A percentile compares a stretch with the other conserved stretches of the same genome.
Conservation (phyloP, 2,797 vertebrate species). For the Streptopelia turtur region DNA sequence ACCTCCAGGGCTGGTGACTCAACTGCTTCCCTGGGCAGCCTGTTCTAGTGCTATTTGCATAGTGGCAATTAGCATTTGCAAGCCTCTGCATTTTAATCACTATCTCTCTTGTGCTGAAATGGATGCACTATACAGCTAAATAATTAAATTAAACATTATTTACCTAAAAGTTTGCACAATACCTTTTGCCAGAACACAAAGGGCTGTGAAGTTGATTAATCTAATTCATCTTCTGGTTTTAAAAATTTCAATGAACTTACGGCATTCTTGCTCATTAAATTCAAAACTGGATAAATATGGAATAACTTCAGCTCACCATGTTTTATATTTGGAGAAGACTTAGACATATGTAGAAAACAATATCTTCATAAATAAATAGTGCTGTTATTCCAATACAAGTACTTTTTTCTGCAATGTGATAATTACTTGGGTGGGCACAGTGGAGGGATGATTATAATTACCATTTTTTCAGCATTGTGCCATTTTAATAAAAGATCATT, state of each 20-base stretch:
- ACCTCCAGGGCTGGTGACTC: too few species aligned
- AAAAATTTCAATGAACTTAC: constrained; percentile 10
- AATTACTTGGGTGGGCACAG: neutral
- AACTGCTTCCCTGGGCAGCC: too few species aligned
- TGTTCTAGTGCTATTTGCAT: neutral
- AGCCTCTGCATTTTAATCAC: neutral
- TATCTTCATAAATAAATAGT: constrained; percentile 43
- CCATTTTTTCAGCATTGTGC: neutral
- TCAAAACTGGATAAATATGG: constrained; percentile 34
- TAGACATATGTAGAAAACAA: constrained; percentile 28
- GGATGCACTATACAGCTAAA: neutral
- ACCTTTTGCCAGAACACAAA: neutral
- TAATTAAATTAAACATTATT: constrained; percentile 36
- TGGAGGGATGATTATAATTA: neutral
- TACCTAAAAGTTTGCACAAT: neutral
- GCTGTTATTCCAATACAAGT: neutral
- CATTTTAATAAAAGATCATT: neutral
- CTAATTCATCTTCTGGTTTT: constrained; percentile 20
- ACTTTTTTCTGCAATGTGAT: neutral
- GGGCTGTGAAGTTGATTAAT: neutral
- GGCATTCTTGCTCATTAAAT: constrained; percentile 39
- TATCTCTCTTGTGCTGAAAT: neutral
- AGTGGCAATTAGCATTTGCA: neutral
- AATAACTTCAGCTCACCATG: constrained; percentile 23
- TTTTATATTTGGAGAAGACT: constrained; percentile 53